phyloP scores from a whole-genome alignment of 1,140 invertebrate species.

The Wiebesia pumilae region DNA sequence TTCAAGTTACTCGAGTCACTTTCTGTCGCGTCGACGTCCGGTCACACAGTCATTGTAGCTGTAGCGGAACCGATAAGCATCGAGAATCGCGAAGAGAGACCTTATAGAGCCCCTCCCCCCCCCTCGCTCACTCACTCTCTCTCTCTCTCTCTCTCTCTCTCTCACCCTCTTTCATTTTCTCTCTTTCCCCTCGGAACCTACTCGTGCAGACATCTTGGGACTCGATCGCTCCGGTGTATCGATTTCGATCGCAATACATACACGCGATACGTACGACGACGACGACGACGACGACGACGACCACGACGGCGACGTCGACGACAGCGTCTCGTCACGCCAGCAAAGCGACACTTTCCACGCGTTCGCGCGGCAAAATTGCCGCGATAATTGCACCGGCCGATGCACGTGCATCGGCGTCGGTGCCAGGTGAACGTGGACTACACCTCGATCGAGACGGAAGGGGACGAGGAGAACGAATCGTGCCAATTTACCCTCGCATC shows the following conservation, averaged over 20 bases:
- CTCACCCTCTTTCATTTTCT: constrained; percentile 4
- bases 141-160: constrained; percentile 29
- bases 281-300: not conserved
- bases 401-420: not conserved
- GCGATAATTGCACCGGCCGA: not conserved
- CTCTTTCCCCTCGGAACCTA: not conserved
- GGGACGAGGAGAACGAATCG: not conserved
- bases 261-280: not conserved
- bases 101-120: constrained; percentile 15
- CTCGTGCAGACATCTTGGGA: constrained; percentile 32
- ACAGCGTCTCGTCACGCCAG: not conserved
- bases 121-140: constrained; percentile 27
- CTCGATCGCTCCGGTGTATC: constrained; percentile 30
- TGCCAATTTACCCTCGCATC: constrained; percentile 48
- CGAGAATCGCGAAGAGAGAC: constrained; percentile 21
- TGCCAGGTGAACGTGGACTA: not conserved
- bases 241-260: constrained; percentile 39
- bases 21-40: constrained; percentile 49
- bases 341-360: constrained; percentile 48
- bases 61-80: constrained; percentile 43
- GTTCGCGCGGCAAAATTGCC: constrained; percentile 28
- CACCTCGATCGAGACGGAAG: not conserved
- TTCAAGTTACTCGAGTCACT: constrained; percentile 49
- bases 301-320: not conserved
- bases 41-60: constrained; percentile 42